A percentile compares a stretch with the other conserved stretches of the same genome.
phyloP scores from a whole-genome alignment of 2,113 vertebrate species.

The Meriones unguiculatus region DNA sequence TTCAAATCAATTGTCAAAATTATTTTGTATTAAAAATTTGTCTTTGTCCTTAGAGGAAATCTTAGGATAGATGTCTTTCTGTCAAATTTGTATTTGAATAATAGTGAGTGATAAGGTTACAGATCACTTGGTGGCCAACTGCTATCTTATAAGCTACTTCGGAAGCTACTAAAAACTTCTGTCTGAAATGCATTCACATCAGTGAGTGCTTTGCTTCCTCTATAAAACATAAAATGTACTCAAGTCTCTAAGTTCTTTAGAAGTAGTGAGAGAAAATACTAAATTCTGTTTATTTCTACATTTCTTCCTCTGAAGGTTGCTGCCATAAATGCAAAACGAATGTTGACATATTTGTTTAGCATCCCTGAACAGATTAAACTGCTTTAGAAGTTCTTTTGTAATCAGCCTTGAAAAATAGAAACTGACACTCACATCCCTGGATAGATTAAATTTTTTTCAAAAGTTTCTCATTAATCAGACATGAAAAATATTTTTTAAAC shows the following conservation, averaged over 20 bases:
- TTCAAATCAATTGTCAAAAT: conserved; percentile 87
- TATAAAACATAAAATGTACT: conserved; percentile 80
- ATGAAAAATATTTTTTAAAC: conserved; percentile 63
- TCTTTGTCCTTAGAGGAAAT: conserved; percentile 85
- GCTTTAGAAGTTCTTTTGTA: conserved; percentile 82
- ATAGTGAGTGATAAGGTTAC: conserved; percentile 84
- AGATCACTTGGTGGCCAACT: conserved; percentile 83
- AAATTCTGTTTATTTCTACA: conserved; percentile 81
- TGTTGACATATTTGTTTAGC: conserved; percentile 86
- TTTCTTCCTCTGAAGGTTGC: conserved; percentile 79
- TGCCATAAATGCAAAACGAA: conserved; percentile 83
- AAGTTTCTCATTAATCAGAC: conserved; percentile 82
- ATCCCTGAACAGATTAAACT: conserved; percentile 84
- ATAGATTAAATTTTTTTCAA: conserved; percentile 82
- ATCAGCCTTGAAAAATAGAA: conserved; percentile 85
- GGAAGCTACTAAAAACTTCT: conserved; percentile 85
- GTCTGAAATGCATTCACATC: conserved; percentile 83
- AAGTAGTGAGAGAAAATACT: conserved; percentile 59
- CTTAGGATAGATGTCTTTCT: conserved; percentile 78
- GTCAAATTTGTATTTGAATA: conserved; percentile 87
- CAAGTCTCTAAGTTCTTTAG: conserved; percentile 78
- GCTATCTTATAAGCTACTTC: conserved; percentile 84
- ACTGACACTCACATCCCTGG: conserved; percentile 73
- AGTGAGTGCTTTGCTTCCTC: conserved; percentile 72
- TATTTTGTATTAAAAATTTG: conserved; percentile 83